Conservation (phyloP, 1,140 invertebrate species). For the Tetranychus urticae region DNA sequence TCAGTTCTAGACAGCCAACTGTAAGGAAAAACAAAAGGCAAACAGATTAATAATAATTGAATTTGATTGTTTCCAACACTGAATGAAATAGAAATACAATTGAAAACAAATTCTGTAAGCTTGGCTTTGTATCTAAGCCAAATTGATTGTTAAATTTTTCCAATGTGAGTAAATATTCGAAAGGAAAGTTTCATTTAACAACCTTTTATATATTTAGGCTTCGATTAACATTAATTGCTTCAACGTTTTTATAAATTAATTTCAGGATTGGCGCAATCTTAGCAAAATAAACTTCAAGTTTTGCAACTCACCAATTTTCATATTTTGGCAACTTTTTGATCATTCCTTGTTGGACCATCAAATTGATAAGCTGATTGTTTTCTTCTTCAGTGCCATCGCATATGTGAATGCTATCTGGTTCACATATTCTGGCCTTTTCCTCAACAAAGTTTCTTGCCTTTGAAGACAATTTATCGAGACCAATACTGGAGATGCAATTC, state of each 20-base stretch:
- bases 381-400: conserved; percentile 74
- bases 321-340: conserved; percentile 62
- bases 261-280: too few relatives aligned
- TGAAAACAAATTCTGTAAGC: background rate
- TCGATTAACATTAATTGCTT: too few relatives aligned
- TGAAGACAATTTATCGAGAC: background rate
- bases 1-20: conserved; percentile 85
- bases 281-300: too few relatives aligned
- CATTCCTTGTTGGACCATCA: conserved; percentile 32
- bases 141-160: background rate
- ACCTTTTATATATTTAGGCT: too few relatives aligned
- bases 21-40: conserved; percentile 6
- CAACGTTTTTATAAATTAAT: too few relatives aligned
- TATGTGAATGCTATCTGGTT: conserved; percentile 62
- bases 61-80: background rate
- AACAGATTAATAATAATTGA: background rate
- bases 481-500: too few relatives aligned
- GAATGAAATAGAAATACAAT: background rate
- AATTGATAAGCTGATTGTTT: conserved; percentile 36
- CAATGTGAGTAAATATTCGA: background rate
- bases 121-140: background rate
- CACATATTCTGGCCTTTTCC: conserved; percentile 47
- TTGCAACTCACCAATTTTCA: conserved; percentile 33
- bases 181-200: too few relatives aligned
- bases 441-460: conserved; percentile 34